These are phyloP conservation scores for Hoplodrina ambigua DNA, from an alignment of 2,888 invertebrate genomes.

Conservation along the genomic window DNA sequence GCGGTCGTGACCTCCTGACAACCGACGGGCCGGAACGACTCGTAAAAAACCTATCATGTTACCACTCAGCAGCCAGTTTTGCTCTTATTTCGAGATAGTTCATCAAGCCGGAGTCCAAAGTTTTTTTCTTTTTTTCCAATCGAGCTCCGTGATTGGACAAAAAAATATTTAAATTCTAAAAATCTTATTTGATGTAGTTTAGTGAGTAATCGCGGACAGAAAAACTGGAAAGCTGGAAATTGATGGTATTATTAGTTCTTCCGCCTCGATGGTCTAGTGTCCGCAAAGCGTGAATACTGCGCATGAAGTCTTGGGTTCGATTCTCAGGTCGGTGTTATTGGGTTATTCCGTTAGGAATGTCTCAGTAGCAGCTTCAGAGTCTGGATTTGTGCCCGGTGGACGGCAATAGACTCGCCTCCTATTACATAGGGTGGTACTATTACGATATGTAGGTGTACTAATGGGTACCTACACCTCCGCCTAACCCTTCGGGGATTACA, in stretches of 20 bases:
- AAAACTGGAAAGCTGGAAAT: conserved; percentile 49
- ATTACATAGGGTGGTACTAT: no score
- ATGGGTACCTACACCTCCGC: no score
- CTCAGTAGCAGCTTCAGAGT: no score
- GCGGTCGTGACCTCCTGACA: conserved; percentile 80
- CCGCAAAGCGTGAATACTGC: no score
- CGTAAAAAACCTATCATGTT: conserved; percentile 80
- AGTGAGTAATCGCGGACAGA: conserved; percentile 54
- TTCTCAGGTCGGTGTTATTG: no score
- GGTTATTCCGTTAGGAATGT: no score
- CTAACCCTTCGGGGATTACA: no score
- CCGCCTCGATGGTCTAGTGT: no score
- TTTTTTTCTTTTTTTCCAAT: conserved; percentile 57
- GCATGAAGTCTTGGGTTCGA: no score
- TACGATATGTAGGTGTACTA: no score
- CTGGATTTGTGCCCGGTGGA: no score
- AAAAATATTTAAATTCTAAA: conserved; percentile 59
- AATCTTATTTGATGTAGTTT: conserved; percentile 53
- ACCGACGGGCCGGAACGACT: conserved; percentile 77
- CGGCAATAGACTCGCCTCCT: no score
- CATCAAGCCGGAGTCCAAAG: conserved; percentile 69
- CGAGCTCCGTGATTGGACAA: conserved; percentile 48
- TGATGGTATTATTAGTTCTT: conserved; percentile 33
- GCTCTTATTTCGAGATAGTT: conserved; percentile 79
- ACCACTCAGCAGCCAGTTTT: conserved; percentile 74